Evolutionary conservation across 2,113 vertebrate genomes (phyloP), one percentile per base, ranked within the genome.

Genomic region (Thomomys bottae): DNA sequence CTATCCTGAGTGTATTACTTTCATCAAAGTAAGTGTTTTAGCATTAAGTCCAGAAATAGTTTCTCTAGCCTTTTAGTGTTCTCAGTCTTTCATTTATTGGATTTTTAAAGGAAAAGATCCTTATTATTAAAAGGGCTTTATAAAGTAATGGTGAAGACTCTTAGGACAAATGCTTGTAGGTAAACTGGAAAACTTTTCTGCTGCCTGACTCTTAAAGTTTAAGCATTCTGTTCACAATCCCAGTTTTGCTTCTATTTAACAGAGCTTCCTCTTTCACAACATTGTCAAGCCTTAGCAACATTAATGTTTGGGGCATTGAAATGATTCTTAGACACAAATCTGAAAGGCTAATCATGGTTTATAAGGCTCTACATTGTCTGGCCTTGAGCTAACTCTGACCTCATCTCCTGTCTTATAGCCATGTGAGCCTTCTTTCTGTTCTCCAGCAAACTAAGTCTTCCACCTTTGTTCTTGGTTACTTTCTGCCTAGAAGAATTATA

Each of bases 51-150:
- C 89, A 30, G 70, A 87, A 71, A 70, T 87, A 45, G 49, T 76
- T 91, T 84, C 81, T 38, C 68, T 72, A 12, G 24, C 26, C 30
- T 84, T 93, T 90, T 75, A 88, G 45, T 87, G 63, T 70, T 49
- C 10, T 1, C n/a, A 70, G 70, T 82, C 68, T 86, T 92, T 80
- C 42, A 66, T 95, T 80, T 96, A 84, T 93, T 94, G 77, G 20
- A 87, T 88, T 94, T 94, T 92, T 26, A 64, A 87, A 85, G n/a
- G n/a, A 49, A 54, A 54, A 54, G 49, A 64, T 75, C 59, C 32
- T 89, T 87, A 21, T 49, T 57, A 20, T 80, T 54, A 81, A 77
- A 93, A 73, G 21, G 23, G 2, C n/a, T 88, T 89, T 66, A 3
- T 75, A 78, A 80, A 86, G 40, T 64, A 79, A 61, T 24, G n/a